Evolutionary conservation across 2,888 invertebrate species (phyloP), one percentile per base, ranked within the genome.

Genomic region (Cheilosia impressa): DNA sequence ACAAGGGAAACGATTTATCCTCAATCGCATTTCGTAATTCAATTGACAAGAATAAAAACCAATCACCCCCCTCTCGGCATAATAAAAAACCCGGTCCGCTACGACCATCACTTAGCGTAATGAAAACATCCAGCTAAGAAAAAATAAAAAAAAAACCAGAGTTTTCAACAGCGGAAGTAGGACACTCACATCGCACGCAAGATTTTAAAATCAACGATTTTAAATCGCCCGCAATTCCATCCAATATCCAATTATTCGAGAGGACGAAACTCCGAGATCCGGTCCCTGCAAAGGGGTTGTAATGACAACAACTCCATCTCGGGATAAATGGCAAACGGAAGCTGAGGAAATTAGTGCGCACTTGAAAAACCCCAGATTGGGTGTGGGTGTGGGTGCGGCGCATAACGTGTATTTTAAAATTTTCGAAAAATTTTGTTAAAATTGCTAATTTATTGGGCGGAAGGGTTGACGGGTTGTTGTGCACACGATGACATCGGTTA

Each of bases 201-300:
- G 62, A 85, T 77, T 85, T 85, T 85, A 81, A 85, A 85, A 85
- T 85, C 81, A 85, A 85, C 85, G 85, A 72, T 76, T 85, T 85
- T 63, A 81, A 85, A 85, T 85, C 66, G 57, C 57, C 85, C 38
- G 13, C 81, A 85, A 31, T 31, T 9, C 9, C 31, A 31, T 31
- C 31, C 31, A 31, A 81, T 76, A 81, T 85, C 81, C 81, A 63
- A 85, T 85, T 75, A 75, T 69, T 76, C 62, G 38, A 65, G 53
- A 52, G 41, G 47, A 63, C 41, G 24, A 47, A 68, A 68, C 50
- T 53, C 31, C 63, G 31, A 62, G 47, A 62, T 75, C 79, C 41
- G 71, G 69, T 53, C n/a, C 17, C 27, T 27, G n/a, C 34, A 68
- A 75, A 43, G 65, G 81, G 76, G 38, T 50, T 52, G 52, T 19